These are phyloP conservation scores for Eulemur rubriventer DNA, from an alignment of 2,797 vertebrate species.

Conservation along the genomic window DNA sequence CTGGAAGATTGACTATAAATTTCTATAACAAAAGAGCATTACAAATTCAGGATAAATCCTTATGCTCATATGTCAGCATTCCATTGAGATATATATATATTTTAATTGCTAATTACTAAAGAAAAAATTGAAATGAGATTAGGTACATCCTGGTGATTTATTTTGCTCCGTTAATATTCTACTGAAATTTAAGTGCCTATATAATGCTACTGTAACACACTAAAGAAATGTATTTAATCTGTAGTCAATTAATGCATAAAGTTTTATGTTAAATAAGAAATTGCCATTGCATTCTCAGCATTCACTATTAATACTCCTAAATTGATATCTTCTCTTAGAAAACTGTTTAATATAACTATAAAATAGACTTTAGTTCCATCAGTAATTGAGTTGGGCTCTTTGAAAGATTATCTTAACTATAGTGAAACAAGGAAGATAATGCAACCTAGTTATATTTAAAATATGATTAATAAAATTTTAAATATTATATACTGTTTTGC, in stretches of 20 bases:
- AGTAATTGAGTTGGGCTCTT: constrained; percentile 68
- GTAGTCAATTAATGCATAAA: constrained; percentile 59
- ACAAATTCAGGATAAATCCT: neutral
- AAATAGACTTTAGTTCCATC: constrained; percentile 69
- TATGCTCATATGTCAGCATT: neutral
- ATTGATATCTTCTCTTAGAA: constrained; percentile 63
- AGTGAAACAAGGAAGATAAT: constrained; percentile 34
- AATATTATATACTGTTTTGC: neutral
- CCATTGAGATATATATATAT: neutral
- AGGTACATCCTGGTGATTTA: constrained; percentile 28
- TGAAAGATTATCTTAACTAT: constrained; percentile 79
- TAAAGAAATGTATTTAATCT: constrained; percentile 61
- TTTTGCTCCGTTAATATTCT: constrained; percentile 42
- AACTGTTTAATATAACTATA: constrained; percentile 47
- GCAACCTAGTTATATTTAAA: constrained; percentile 19
- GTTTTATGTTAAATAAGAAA: constrained; percentile 72
- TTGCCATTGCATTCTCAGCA: constrained; percentile 41
- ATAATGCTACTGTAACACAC: constrained; percentile 53
- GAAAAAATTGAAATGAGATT: constrained; percentile 23
- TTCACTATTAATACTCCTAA: constrained; percentile 48
- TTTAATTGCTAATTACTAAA: neutral
- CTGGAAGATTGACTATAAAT: neutral
- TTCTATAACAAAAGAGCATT: neutral
- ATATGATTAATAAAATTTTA: constrained; percentile 34
- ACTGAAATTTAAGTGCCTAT: constrained; percentile 62